Conservation (phyloP, 2,113 vertebrate species). For the zebrafish (Danio rerio) region DNA sequence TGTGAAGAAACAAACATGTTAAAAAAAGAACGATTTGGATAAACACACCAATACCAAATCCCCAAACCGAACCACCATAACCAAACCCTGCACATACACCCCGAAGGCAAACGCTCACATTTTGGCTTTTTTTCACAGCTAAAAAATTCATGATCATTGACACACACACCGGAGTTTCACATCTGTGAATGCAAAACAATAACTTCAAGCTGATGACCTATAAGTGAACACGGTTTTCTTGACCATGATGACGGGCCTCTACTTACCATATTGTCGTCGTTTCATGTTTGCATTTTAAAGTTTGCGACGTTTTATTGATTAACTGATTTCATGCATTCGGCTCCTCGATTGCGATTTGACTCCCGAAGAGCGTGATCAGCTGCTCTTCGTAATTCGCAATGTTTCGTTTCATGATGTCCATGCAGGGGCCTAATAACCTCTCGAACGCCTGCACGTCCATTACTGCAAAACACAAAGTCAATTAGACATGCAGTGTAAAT, state of each 20-base stretch:
- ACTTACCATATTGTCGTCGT: conserved; percentile 54
- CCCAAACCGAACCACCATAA: conserved; percentile 36
- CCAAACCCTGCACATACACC: conserved; percentile 28
- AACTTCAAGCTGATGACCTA: conserved; percentile 44
- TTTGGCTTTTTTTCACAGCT: conserved; percentile 49
- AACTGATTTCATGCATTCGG: conserved; percentile 83
- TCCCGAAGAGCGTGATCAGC: conserved; percentile 91
- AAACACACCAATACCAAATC: conserved; percentile 48
- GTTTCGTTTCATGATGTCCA: conserved; percentile 99
- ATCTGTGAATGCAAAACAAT: conserved; percentile 53
- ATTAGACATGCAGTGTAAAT: neutral
- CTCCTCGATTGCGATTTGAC: conserved; percentile 92
- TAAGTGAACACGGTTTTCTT: conserved; percentile 42
- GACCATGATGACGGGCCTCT: conserved; percentile 40
- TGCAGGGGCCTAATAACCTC: conserved; percentile 97
- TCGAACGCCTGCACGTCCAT: conserved; percentile 98
- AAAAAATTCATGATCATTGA: conserved; percentile 51
- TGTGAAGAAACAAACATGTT: conserved; percentile 27
- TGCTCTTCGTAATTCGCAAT: conserved; percentile 98
- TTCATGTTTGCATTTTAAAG: conserved; percentile 50
- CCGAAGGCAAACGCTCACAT: conserved; percentile 40
- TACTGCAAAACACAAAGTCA: conserved; percentile 75
- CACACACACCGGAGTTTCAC: conserved; percentile 51
- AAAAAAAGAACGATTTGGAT: conserved; percentile 16
- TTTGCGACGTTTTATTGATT: conserved; percentile 25